Percentiles rank a stretch among this genome's conserved stretches.
These are phyloP conservation scores for Trilocha varians DNA, from an alignment of 2,888 invertebrate genomes.

Conservation along the genomic window DNA sequence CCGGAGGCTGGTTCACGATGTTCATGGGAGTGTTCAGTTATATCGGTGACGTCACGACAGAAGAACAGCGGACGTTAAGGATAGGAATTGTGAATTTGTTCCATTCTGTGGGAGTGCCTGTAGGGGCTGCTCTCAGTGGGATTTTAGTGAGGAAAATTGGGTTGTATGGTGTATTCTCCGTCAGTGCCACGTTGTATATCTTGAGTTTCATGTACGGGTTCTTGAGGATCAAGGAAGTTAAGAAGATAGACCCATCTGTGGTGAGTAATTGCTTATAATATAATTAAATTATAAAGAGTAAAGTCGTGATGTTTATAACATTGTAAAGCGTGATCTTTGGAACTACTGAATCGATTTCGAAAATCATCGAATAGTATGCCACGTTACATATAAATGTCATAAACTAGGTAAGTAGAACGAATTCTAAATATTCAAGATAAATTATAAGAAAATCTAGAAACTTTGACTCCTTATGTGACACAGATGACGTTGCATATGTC, in stretches of 20 bases:
- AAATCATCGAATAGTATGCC: too few species aligned
- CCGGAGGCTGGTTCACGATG: conserved; percentile 92
- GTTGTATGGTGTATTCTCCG: conserved; percentile 86
- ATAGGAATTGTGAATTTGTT: conserved; percentile 92
- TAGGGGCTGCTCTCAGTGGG: conserved; percentile 92
- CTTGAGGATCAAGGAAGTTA: conserved; percentile 80
- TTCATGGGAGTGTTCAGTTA: conserved; percentile 93
- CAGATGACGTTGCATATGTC: too few species aligned
- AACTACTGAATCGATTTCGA: too few species aligned
- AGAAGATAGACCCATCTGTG: conserved; percentile 39
- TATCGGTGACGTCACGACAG: conserved; percentile 88
- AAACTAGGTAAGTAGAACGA: too few species aligned
- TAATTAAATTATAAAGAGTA: too few species aligned
- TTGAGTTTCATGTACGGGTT: conserved; percentile 83
- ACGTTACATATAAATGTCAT: too few species aligned
- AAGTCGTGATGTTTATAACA: too few species aligned
- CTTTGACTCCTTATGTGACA: too few species aligned
- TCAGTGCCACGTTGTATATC: conserved; percentile 82
- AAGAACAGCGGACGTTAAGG: conserved; percentile 86
- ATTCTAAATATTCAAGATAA: too few species aligned
- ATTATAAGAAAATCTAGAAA: too few species aligned
- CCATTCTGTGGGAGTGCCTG: conserved; percentile 88
- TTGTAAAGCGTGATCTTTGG: too few species aligned
- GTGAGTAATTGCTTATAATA: too few species aligned
- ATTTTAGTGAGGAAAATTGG: conserved; percentile 82